phyloP scores from a whole-genome alignment of 2,888 invertebrate genomes.

The Scaeva pyrastri region DNA sequence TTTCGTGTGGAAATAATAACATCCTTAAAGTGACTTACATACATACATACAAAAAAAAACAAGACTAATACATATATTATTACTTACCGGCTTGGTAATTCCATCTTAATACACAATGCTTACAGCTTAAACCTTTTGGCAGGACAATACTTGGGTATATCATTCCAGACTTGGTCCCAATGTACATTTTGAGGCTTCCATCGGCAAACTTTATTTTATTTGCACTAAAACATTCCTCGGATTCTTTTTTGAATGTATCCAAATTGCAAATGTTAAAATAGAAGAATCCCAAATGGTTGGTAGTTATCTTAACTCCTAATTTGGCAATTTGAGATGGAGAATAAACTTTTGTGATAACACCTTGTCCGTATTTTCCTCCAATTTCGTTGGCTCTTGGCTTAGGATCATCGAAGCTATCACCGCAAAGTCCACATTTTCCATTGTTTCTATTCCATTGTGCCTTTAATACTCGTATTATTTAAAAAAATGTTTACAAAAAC shows the following conservation, averaged over 20 bases:
- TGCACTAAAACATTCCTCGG: conserved; percentile 85
- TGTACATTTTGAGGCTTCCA: conserved; percentile 78
- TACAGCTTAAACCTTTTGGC: conserved; percentile 84
- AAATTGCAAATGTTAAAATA: conserved; percentile 84
- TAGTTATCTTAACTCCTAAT: conserved; percentile 81
- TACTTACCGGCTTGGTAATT: conserved; percentile 84
- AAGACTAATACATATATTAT: too few relatives aligned
- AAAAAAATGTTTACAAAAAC: too few relatives aligned
- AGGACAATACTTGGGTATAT: conserved; percentile 80
- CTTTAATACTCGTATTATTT: conserved; percentile 78
- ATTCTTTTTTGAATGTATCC: conserved; percentile 82
- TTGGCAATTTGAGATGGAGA: conserved; percentile 78
- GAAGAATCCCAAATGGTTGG: conserved; percentile 83
- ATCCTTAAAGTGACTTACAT: too few relatives aligned
- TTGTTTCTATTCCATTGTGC: conserved; percentile 82
- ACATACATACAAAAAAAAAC: too few relatives aligned
- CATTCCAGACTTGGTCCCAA: conserved; percentile 77
- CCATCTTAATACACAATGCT: conserved; percentile 86
- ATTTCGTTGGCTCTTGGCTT: conserved; percentile 84
- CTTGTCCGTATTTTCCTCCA: conserved; percentile 83
- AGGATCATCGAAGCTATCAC: conserved; percentile 82
- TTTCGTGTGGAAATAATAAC: too few relatives aligned
- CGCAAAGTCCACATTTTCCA: conserved; percentile 85
- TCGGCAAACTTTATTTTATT: conserved; percentile 81
- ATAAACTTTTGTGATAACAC: conserved; percentile 83